A percentile compares a stretch with the other conserved stretches of the same genome.
Conservation (phyloP, 2,888 invertebrate genomes). For the Epirrhoe tristata region DNA sequence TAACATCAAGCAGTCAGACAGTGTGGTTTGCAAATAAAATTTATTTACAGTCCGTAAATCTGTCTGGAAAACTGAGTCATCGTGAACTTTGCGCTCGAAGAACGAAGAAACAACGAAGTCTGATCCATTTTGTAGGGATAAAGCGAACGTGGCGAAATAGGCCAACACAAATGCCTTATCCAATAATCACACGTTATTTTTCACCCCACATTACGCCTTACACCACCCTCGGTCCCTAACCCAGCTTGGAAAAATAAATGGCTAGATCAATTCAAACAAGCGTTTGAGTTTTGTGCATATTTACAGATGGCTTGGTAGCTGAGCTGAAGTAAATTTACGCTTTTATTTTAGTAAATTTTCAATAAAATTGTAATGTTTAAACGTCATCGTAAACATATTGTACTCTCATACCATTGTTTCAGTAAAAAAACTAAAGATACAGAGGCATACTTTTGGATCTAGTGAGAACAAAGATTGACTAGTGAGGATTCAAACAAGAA, state of each 20-base stretch:
- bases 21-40: constrained; percentile 40
- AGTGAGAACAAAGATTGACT: too few relatives aligned
- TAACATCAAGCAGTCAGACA: constrained; percentile 36
- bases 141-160: constrained; percentile 43
- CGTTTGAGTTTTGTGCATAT: constrained; percentile 10
- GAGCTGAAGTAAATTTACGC: too few relatives aligned
- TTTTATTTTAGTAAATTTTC: not conserved
- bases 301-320: not conserved
- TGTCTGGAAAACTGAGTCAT: constrained; percentile 41
- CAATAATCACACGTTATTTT: constrained; percentile 47
- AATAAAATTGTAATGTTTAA: not conserved
- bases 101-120: constrained; percentile 14
- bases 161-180: constrained; percentile 45
- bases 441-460: too few relatives aligned
- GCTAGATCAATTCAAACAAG: constrained; percentile 29
- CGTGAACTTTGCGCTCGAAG: constrained; percentile 34
- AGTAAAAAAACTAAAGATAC: too few relatives aligned
- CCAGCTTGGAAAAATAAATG: constrained; percentile 17
- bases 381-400: too few relatives aligned
- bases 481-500: not conserved
- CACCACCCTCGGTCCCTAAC: constrained; percentile 36
- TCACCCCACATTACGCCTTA: constrained; percentile 43
- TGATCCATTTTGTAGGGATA: constrained; percentile 42
- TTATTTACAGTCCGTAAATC: constrained; percentile 40
- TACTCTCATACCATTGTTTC: too few relatives aligned